Base-by-base conservation (phyloP, 2,113 vertebrate genomes). In the Mus spicilegus region DNA sequence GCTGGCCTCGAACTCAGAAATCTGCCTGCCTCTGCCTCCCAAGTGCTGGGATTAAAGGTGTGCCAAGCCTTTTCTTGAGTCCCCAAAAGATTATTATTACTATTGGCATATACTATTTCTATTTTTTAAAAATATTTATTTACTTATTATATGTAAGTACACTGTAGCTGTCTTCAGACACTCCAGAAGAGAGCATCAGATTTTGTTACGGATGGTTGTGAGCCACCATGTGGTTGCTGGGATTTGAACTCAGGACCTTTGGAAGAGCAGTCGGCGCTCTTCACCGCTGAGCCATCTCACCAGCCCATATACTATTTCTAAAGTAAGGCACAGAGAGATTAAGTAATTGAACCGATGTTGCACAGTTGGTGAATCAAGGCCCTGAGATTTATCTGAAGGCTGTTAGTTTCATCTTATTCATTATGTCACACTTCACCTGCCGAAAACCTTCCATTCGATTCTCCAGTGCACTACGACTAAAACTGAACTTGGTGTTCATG, bases 371-470 rank as follows among this genome's bases (percentile, higher is more conserved):
- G n/a, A 86, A 65, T 30, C n/a, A 30, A 58, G 28, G 76, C 22
- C 13, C 81, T 82, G 56, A 12, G n/a, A 39, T 63, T 82, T 51
- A 70, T 84, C 80, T 92, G 76, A 90, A 76, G 49, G 77, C 46
- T 87, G 49, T 26, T 87, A 88, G 86, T 28, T 80, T 26, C 42
- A 51, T 24, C 90, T 65, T 90, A 92, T 86, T 84, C 82, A 87
- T 92, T 42, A 77, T 58, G 9, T 81, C 73, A 86, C 12, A 61
- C 58, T 19, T 77, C 36, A 61, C 46, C 54, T 94, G 26, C 70
- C 46, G 89, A 78, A 93, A 93, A 90, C 58, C 22, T 8, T 90
- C 56, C 86, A 51, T 1, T 84, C 6, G 58, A 80, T 70, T 95
- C 84, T 58, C 36, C 54, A 73, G 14, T 67, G 36, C 10, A 19